Conservation (phyloP, 2,888 invertebrate species). For the Lasius fuliginosus region DNA sequence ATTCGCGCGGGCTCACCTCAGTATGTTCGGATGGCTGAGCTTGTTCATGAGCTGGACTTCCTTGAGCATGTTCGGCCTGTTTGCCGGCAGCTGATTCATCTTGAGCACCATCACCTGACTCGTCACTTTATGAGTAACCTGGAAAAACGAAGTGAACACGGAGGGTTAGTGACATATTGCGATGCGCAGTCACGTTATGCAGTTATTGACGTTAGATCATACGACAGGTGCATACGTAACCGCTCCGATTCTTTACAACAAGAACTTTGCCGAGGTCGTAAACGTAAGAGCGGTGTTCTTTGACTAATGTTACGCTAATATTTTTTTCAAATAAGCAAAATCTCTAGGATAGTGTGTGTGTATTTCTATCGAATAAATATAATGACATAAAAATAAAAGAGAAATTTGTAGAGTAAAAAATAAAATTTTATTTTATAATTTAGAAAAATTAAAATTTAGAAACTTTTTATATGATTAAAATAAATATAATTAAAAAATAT, state of each 20-base stretch:
- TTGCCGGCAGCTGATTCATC: conserved; percentile 97
- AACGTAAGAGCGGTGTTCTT: neutral
- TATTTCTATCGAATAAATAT: conserved; percentile 4
- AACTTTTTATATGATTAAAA: neutral
- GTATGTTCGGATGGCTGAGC: conserved; percentile 97
- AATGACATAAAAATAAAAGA: too few relatives aligned
- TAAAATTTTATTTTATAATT: neutral
- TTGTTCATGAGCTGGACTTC: conserved; percentile 99
- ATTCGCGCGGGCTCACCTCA: conserved; percentile 89
- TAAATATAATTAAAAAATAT: neutral
- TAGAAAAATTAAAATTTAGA: neutral
- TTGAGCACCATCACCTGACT: conserved; percentile 99
- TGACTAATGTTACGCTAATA: neutral
- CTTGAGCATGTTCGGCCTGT: conserved; percentile 98
- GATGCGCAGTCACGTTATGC: neutral
- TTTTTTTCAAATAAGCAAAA: neutral
- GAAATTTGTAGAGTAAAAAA: too few relatives aligned
- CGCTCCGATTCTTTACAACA: neutral
- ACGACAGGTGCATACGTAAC: conserved; percentile 41
- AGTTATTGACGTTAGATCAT: conserved; percentile 47
- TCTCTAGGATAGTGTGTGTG: neutral
- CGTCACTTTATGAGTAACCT: conserved; percentile 97
- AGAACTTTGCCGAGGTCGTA: conserved; percentile 18
- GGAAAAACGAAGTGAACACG: conserved; percentile 57
- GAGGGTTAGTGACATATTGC: conserved; percentile 22